Evolutionary conservation across 1,140 invertebrate genomes (phyloP), one percentile per base, ranked within the genome.

Genomic region (Drosophila repletoides): DNA sequence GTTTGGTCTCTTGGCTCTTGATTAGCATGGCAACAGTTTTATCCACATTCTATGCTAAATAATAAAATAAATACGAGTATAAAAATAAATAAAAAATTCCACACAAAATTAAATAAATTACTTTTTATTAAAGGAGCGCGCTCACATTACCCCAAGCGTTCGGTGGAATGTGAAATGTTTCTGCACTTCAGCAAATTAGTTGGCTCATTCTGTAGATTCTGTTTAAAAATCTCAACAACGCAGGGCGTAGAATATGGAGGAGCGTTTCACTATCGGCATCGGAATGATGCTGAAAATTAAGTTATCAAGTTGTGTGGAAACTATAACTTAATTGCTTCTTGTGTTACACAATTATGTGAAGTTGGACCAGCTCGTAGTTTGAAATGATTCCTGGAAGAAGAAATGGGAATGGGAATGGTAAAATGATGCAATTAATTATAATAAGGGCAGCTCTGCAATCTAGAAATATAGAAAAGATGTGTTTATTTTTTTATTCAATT

Each of bases 41-140:
- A n/a, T 0, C 28, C 14, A 7, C 17, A 24, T 15, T 14, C 46
- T 17, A 21, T 10, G 9, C 10, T 4, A 15, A 33, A n/a, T n/a
- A 48, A 19, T 24, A 38, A 40, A 31, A 45, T 34, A 29, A n/a
- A n/a, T n/a, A n/a, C n/a, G n/a, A n/a, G n/a, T n/a, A n/a, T 21
- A 12, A 48, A 29, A 33, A 45, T 29, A 63, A 36, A 38, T n/a
- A 43, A 33, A 65, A 71, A 58, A 63, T 63, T 29, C 61, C 59
- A 12, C 48, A 6, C 43, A 49, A 84, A 74, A 83, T 76, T 59
- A 72, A 84, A 84, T 67, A 77, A 83, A 83, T 83, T 83, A 41
- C 45, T 51, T 83, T 67, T 34, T 22, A n/a, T n/a, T n/a, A 31
- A 26, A 33, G 29, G 3, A 19, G 19, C 14, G 3, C 5, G 14